Conservation (phyloP, 2,113 vertebrate genomes). For the Echinops telfairi region DNA sequence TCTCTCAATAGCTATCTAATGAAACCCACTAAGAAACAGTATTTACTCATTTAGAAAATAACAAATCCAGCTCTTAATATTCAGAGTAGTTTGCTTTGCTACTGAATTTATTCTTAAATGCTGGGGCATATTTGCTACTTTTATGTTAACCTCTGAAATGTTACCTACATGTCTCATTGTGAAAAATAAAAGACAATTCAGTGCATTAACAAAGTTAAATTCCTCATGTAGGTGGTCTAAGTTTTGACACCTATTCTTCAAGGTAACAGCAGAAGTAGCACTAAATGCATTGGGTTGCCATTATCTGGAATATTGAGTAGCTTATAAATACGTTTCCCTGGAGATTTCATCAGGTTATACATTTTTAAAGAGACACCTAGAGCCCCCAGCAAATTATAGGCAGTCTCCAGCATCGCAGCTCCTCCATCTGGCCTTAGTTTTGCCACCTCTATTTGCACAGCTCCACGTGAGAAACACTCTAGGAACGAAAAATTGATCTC, state of each 20-base stretch:
- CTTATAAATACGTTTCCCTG: conserved; percentile 51
- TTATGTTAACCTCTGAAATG: conserved; percentile 43
- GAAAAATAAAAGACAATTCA: conserved; percentile 50
- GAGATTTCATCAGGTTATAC: conserved; percentile 67
- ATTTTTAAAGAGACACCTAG: conserved; percentile 76
- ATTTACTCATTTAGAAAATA: conserved; percentile 70
- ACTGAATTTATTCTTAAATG: conserved; percentile 40
- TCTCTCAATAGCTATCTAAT: conserved; percentile 67
- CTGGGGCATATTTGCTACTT: conserved; percentile 15
- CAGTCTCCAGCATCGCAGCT: conserved; percentile 68
- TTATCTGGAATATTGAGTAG: conserved; percentile 36
- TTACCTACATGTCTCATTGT: background rate
- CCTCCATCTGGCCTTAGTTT: conserved; percentile 81
- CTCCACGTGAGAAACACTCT: conserved; percentile 78
- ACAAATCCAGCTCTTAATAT: conserved; percentile 22
- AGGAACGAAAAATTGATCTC: conserved; percentile 80
- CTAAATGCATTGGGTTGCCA: conserved; percentile 24
- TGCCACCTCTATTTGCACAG: conserved; percentile 70
- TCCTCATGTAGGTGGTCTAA: background rate
- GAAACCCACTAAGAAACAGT: conserved; percentile 67
- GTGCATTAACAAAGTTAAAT: conserved; percentile 10
- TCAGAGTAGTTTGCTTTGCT: conserved; percentile 61
- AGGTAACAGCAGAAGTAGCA: conserved; percentile 49
- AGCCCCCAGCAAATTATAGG: conserved; percentile 67
- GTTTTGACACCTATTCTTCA: conserved; percentile 45